Base-by-base conservation (phyloP, 2,113 vertebrate species). In the Montifringilla adamsi region DNA sequence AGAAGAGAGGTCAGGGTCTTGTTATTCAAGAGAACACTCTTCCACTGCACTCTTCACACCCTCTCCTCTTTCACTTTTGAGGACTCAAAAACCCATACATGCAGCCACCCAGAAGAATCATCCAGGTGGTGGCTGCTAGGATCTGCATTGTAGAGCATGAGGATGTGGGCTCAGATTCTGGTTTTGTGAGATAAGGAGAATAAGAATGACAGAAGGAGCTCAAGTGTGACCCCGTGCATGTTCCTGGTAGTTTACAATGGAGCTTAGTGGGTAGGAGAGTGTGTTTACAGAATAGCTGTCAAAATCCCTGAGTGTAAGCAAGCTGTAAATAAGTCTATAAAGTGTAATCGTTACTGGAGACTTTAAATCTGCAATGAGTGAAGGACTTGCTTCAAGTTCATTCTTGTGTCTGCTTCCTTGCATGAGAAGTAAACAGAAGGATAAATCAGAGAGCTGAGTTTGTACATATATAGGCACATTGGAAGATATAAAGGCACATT, bases 231-330 rank as follows among this genome's bases (percentile, higher is more conserved):
- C 94, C 83, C 10, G 28, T 86, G 44, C 83, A 39, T 92, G 93
- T 93, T 93, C 21, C 60, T 86, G 27, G 39, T 80, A 63, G 68
- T 90, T 95, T 85, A 93, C 94, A 95, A 84, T 95, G 92, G 44
- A 93, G 88, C 92, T 92, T 95, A 95, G 86, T 90, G 86, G 31
- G 77, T 76, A 75, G 88, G 41, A 90, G 73, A 93, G 58, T 72
- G 76, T 95, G 56, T 92, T 96, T 95, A 78, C 72, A 89, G 83
- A 93, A 92, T 35, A 94, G 80, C 88, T 95, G 94, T 94, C 90
- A 92, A 93, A 96, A 96, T 94, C 79, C 44, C 28, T 73, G 64
- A 92, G 88, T 93, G 82, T 94, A 94, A 96, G 92, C 92, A 96
- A 95, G 90, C 93, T 89, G 79, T 94, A 93, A 93, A 70, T 87